Percentiles rank a stretch among this genome's conserved stretches.
phyloP scores from a whole-genome alignment of 2,797 vertebrate genomes.

The Gorsachius magnificus region DNA sequence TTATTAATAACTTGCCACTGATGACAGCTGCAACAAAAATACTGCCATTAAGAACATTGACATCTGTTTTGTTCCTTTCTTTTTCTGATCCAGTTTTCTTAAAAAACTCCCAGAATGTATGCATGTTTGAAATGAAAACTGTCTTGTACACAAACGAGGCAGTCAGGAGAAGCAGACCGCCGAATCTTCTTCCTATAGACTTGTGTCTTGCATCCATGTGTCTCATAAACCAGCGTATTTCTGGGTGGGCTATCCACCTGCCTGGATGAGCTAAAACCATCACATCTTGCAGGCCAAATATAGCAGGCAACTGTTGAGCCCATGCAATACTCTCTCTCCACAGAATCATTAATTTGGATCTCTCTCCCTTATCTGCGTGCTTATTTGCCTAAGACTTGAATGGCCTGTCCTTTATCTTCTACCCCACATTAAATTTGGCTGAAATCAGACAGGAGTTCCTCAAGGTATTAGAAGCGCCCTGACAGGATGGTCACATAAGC shows the following conservation, averaged over 20 bases:
- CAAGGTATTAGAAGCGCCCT: not conserved
- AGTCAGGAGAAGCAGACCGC: not conserved
- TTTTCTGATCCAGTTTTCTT: not conserved
- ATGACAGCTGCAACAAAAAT: not conserved
- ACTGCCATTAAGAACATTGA: not conserved
- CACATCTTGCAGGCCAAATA: not conserved
- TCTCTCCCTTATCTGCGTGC: not conserved
- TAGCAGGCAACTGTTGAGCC: not conserved
- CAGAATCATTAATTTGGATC: not conserved
- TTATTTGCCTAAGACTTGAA: not conserved
- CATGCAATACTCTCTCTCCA: not conserved
- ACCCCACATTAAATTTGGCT: not conserved
- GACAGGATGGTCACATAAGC: not conserved
- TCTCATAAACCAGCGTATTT: not conserved
- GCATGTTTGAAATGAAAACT: not conserved
- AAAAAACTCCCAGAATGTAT: not conserved
- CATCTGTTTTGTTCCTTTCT: not conserved
- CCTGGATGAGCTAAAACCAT: not conserved
- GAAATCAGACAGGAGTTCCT: not conserved
- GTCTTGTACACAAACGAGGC: not conserved
- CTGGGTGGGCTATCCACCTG: not conserved
- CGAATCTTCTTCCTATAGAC: not conserved
- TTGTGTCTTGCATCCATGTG: not conserved
- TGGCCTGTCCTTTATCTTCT: not conserved
- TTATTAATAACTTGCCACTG: not conserved